Percentiles rank a stretch among this genome's conserved stretches.
These are phyloP conservation scores for Scolopax bukidnonensis DNA, from an alignment of 2,797 vertebrate genomes.

Conservation along the genomic window DNA sequence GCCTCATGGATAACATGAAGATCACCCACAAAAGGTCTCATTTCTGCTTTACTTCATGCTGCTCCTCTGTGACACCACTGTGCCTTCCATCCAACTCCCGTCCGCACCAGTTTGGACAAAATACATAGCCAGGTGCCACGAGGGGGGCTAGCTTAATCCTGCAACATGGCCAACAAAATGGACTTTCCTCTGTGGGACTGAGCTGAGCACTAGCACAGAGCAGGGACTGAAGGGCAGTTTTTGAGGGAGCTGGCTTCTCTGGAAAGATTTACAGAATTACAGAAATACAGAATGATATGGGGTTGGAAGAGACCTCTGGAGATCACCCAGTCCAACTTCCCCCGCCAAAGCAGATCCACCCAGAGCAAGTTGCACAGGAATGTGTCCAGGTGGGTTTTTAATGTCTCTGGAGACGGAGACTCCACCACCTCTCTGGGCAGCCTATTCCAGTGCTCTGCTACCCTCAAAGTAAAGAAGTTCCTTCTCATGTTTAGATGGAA, in stretches of 20 bases:
- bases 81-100: neutral
- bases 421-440: no score
- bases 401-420: no score
- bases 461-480: no score
- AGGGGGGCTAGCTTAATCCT: neutral
- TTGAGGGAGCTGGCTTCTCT: neutral
- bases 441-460: no score
- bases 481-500: no score
- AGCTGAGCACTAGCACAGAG: neutral
- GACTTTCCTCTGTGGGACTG: no score
- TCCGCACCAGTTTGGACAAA: neutral
- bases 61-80: neutral
- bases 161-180: neutral
- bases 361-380: no score
- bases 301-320: no score
- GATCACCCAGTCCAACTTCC: no score
- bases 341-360: no score
- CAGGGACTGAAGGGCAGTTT: neutral
- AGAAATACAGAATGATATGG: no score
- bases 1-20: neutral
- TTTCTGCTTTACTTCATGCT: neutral
- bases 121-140: neutral
- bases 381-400: no score
- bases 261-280: neutral
- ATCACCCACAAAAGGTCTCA: neutral